Evolutionary conservation across 2,797 vertebrate species (phyloP).

Genomic region (Thripadectes ignobilis): DNA sequence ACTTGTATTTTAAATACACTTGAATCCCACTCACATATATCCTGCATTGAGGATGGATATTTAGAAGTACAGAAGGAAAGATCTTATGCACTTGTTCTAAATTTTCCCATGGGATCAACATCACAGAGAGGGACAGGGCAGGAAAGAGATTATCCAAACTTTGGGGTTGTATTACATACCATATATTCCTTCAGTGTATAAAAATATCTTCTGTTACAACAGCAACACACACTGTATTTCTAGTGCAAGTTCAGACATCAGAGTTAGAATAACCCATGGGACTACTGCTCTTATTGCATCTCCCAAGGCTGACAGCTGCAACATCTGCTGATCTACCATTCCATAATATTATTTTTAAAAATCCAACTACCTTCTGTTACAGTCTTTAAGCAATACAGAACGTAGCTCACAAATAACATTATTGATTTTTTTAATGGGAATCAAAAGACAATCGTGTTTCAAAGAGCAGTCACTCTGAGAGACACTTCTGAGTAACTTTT

Average conservation of each 20-base stretch:
- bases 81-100: not conserved
- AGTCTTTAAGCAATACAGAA: not conserved
- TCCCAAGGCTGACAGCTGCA: not conserved
- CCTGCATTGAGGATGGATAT: accelerated
- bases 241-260: not conserved
- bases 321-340: not conserved
- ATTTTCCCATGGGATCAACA: not conserved
- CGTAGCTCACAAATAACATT: not conserved
- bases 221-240: not conserved
- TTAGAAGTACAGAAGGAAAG: not conserved
- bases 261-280: not conserved
- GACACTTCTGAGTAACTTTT: not conserved
- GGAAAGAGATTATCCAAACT: not conserved
- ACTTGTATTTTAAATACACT: not conserved
- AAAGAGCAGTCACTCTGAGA: not conserved
- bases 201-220: not conserved
- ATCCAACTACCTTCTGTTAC: not conserved
- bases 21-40: not conserved
- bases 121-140: not conserved
- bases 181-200: not conserved
- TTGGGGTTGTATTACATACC: not conserved
- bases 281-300: not conserved
- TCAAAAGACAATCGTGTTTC: not conserved
- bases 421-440: not conserved
- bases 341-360: accelerated